A percentile compares a stretch with the other conserved stretches of the same genome.
Evolutionary conservation across 2,888 invertebrate species (phyloP).

Genomic region (Apodemia hepburni): DNA sequence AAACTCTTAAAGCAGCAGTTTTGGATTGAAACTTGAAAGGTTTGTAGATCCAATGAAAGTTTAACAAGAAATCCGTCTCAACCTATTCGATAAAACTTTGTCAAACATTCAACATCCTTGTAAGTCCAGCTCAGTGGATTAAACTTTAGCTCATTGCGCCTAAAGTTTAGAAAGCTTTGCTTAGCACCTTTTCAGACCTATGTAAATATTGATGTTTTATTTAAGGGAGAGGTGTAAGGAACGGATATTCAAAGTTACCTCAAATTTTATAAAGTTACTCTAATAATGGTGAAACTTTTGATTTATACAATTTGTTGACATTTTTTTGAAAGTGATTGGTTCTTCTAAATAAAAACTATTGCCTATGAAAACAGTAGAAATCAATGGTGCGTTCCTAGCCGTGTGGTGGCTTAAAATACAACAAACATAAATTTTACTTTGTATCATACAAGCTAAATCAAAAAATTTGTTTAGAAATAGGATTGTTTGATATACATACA

Average conservation of each 20-base stretch:
- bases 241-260: background rate
- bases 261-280: background rate
- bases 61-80: slow-evolving; percentile 2
- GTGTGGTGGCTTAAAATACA: too few species aligned
- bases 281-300: background rate
- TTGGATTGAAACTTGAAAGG: slow-evolving; percentile 1
- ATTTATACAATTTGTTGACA: background rate
- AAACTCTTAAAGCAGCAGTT: background rate
- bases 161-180: slow-evolving; percentile 1
- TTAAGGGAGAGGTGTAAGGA: background rate
- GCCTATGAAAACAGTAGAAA: too few species aligned
- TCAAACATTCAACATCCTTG: slow-evolving; percentile 10
- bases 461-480: too few species aligned
- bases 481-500: too few species aligned
- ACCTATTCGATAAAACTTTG: slow-evolving; percentile 6
- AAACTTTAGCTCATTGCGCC: slow-evolving; percentile 7
- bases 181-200: background rate
- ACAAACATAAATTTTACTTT: too few species aligned
- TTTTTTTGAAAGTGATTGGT: background rate
- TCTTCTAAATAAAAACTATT: too few species aligned
- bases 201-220: slow-evolving; percentile 9
- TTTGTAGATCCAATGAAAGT: background rate
- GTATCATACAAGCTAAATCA: too few species aligned
- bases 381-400: too few species aligned
- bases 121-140: slow-evolving; percentile 14